Percentiles rank a stretch among this genome's conserved stretches.
Evolutionary conservation across 2,888 invertebrate genomes (phyloP).

Genomic region (Drosophila subsilvestris): DNA sequence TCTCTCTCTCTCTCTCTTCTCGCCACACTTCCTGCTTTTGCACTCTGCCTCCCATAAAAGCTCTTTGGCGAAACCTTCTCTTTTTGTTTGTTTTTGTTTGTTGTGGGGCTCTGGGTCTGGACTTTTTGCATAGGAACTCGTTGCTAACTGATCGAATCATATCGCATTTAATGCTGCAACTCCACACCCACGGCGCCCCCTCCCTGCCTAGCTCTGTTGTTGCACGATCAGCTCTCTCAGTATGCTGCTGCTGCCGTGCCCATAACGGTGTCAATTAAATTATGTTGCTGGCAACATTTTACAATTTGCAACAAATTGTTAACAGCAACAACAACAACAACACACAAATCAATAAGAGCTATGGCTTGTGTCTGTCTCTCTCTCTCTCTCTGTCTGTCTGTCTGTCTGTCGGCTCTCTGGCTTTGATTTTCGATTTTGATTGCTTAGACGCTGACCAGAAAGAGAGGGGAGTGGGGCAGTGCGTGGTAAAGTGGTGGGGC

Average conservation of each 20-base stretch:
- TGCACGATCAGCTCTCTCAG: no score
- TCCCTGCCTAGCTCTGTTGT: constrained; percentile 27
- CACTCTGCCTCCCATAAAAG: neutral
- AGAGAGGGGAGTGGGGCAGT: neutral
- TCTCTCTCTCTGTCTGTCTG: no score
- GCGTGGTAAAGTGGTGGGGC: neutral
- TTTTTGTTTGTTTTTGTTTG: neutral
- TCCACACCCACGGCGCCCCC: no score
- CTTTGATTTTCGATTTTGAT: constrained; percentile 26
- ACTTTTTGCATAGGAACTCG: constrained; percentile 14
- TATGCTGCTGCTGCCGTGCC: constrained; percentile 61
- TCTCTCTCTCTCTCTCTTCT: constrained; percentile 4
- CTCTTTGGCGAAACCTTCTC: neutral
- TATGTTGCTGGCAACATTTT: constrained; percentile 80
- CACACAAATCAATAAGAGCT: constrained; percentile 64
- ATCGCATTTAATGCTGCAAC: constrained; percentile 33
- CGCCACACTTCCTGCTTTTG: neutral
- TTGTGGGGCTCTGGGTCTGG: neutral
- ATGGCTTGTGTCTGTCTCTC: neutral
- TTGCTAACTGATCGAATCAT: constrained; percentile 34
- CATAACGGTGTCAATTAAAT: constrained; percentile 80
- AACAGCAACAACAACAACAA: constrained; percentile 53
- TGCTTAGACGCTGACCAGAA: constrained; percentile 1
- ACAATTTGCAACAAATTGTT: constrained; percentile 80
- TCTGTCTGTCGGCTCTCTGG: constrained; percentile 4